phyloP scores from a whole-genome alignment of 2,113 vertebrate species.

The Mustelus asterias region DNA sequence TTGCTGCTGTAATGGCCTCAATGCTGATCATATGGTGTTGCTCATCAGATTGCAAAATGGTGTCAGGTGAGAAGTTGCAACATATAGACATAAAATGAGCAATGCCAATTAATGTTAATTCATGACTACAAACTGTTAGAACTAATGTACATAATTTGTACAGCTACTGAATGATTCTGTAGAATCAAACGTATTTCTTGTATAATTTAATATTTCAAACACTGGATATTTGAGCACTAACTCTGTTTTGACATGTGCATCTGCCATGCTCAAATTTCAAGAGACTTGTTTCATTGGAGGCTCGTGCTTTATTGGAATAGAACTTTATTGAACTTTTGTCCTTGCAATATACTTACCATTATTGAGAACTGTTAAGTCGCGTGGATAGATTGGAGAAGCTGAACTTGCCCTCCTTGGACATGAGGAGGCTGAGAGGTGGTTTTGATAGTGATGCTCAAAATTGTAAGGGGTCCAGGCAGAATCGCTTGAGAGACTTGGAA shows the following conservation, averaged over 20 bases:
- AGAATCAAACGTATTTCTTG: neutral
- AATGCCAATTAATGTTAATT: neutral
- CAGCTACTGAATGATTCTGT: neutral
- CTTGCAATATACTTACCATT: neutral
- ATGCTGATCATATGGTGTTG: neutral
- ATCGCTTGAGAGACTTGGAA: neutral
- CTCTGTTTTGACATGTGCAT: neutral
- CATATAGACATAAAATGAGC: neutral
- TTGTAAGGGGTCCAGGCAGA: neutral
- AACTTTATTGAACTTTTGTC: neutral
- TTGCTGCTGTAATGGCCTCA: slow-evolving; percentile 22
- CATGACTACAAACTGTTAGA: too few relatives aligned
- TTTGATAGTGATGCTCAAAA: neutral
- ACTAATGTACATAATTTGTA: too few relatives aligned
- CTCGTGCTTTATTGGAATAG: neutral
- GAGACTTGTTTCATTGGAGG: neutral
- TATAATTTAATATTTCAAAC: neutral
- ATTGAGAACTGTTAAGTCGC: neutral
- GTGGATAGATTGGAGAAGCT: neutral
- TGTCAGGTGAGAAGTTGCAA: slow-evolving; percentile 16
- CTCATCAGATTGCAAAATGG: slow-evolving; percentile 32
- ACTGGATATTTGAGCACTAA: neutral
- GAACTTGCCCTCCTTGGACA: neutral
- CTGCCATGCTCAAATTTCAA: neutral
- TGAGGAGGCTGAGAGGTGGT: neutral